A percentile compares a stretch with the other conserved stretches of the same genome.
Conservation (phyloP, 2,888 invertebrate species). For the Drosophila monieri region DNA sequence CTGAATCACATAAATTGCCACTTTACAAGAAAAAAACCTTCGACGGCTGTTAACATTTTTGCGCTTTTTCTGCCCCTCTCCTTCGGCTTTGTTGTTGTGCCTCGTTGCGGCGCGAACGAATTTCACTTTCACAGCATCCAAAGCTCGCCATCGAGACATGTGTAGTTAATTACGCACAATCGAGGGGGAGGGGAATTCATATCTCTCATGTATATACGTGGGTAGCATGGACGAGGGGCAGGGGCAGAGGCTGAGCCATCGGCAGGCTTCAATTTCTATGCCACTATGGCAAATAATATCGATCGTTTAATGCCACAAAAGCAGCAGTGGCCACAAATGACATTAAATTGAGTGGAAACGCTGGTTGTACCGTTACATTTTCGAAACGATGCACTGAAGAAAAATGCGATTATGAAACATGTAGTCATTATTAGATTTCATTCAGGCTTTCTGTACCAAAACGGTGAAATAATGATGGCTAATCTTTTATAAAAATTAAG, state of each 20-base stretch:
- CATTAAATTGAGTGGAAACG: constrained; percentile 44
- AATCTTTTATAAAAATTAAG: neutral
- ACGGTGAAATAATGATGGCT: neutral
- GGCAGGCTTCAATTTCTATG: constrained; percentile 66
- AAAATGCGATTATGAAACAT: constrained; percentile 9
- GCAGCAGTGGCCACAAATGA: constrained; percentile 44
- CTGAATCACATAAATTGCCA: constrained; percentile 72
- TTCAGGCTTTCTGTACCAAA: too few relatives aligned
- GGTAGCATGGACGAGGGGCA: neutral
- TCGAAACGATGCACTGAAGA: constrained; percentile 50
- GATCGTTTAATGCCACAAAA: constrained; percentile 63
- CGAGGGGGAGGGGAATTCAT: constrained; percentile 7
- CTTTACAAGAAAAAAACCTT: constrained; percentile 67
- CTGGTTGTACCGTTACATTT: constrained; percentile 66
- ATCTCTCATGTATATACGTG: neutral
- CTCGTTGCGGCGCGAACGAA: constrained; percentile 64
- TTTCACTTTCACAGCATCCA: constrained; percentile 82
- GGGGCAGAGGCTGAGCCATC: neutral
- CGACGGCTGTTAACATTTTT: constrained; percentile 54
- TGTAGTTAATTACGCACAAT: constrained; percentile 74
- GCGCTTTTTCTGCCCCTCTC: constrained; percentile 22
- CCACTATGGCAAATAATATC: constrained; percentile 77
- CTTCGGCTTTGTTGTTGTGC: constrained; percentile 60
- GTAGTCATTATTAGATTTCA: neutral
- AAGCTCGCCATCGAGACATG: constrained; percentile 56